Conservation (phyloP, 2,797 vertebrate species). For the Mico argentatus region DNA sequence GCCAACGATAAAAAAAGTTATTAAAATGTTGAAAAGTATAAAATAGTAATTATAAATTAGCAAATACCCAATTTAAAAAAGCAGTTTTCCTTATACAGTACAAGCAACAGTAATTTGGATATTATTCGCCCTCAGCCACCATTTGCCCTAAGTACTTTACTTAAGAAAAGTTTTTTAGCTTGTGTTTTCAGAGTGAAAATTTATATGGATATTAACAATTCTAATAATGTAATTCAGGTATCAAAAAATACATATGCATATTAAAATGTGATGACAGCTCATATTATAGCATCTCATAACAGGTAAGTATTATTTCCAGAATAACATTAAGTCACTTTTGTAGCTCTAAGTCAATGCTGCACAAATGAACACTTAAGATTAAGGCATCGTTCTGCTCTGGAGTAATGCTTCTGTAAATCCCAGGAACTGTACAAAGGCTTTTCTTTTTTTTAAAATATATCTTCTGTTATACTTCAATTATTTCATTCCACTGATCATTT, state of each 20-base stretch:
- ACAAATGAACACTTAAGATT: constrained; percentile 83
- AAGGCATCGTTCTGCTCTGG: constrained; percentile 86
- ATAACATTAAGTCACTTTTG: constrained; percentile 77
- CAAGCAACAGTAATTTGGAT: constrained; percentile 51
- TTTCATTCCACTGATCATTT: constrained; percentile 77
- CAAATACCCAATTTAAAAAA: constrained; percentile 74
- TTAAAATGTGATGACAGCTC: constrained; percentile 69
- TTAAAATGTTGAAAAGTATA: constrained; percentile 83
- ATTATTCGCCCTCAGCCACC: constrained; percentile 58
- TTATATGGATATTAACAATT: constrained; percentile 58
- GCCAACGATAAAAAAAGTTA: constrained; percentile 81
- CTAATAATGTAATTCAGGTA: constrained; percentile 28
- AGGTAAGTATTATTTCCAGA: constrained; percentile 56
- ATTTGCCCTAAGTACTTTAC: constrained; percentile 57
- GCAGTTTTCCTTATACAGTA: constrained; percentile 69
- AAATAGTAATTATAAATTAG: constrained; percentile 81
- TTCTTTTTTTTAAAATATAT: constrained; percentile 77
- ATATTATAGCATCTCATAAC: constrained; percentile 51
- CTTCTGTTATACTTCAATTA: constrained; percentile 79
- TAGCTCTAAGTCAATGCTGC: constrained; percentile 81
- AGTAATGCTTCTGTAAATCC: constrained; percentile 81
- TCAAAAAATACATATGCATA: constrained; percentile 62
- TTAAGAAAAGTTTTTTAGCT: constrained; percentile 47
- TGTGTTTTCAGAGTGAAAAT: constrained; percentile 66
- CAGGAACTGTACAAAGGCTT: constrained; percentile 77